Percentiles rank a stretch among this genome's conserved stretches.
Conservation (phyloP, 2,888 invertebrate species). For the Cantharis rufa region DNA sequence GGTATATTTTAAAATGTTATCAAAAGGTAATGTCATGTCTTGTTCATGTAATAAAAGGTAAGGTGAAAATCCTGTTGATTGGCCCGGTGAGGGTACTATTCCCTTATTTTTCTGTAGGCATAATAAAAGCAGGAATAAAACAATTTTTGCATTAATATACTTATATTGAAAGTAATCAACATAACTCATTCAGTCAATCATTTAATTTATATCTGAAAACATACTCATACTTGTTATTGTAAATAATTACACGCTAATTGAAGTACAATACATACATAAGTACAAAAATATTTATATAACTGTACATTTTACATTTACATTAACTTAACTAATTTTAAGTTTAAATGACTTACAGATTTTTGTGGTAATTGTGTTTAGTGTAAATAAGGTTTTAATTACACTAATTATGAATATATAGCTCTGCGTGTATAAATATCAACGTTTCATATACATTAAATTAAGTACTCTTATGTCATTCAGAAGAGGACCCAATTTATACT, state of each 20-base stretch:
- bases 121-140: background rate
- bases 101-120: too few relatives aligned
- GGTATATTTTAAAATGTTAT: too few relatives aligned
- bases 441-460: background rate
- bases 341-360: constrained; percentile 22
- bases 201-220: constrained; percentile 12
- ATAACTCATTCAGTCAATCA: constrained; percentile 19
- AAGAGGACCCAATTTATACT: background rate
- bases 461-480: background rate
- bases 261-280: constrained; percentile 15
- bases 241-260: constrained; percentile 15
- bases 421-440: background rate
- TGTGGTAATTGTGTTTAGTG: constrained; percentile 15
- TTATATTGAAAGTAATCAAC: constrained; percentile 22
- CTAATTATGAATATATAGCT: constrained; percentile 2
- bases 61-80: too few relatives aligned
- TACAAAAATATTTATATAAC: constrained; percentile 17
- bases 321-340: constrained; percentile 11
- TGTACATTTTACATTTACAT: constrained; percentile 11
- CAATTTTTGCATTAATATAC: background rate
- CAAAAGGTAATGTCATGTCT: too few relatives aligned
- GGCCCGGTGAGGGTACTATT: too few relatives aligned
- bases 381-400: constrained; percentile 19
- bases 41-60: too few relatives aligned
- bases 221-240: constrained; percentile 5